phyloP scores from a whole-genome alignment of 2,797 vertebrate species.

The Phalloptychus januarius region DNA sequence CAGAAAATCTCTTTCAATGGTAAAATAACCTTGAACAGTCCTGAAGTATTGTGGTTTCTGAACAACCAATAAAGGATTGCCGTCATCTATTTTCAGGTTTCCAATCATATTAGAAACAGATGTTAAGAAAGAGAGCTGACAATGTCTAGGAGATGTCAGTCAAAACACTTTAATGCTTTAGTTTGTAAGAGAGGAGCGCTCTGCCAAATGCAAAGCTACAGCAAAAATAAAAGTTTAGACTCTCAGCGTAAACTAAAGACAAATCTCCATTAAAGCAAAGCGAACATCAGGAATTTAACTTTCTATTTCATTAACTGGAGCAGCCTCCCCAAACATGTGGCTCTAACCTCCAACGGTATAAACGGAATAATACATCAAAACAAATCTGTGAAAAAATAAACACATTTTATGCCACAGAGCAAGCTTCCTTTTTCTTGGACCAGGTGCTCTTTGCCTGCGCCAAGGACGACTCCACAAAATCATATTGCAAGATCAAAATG shows the following conservation, averaged over 20 bases:
- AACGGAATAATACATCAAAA: conserved; percentile 33
- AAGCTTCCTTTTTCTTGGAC: conserved; percentile 39
- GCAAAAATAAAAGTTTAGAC: background rate
- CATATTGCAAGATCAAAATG: conserved; percentile 65
- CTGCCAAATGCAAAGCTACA: background rate
- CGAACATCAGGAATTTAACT: conserved; percentile 14
- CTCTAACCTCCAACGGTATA: conserved; percentile 20
- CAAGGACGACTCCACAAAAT: conserved; percentile 58
- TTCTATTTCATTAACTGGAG: conserved; percentile 24
- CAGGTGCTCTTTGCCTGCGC: conserved; percentile 36
- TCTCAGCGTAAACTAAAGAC: conserved; percentile 5
- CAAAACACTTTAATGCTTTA: background rate
- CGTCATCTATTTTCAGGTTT: background rate
- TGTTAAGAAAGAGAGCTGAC: background rate
- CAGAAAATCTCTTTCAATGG: too few species aligned
- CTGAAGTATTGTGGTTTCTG: background rate
- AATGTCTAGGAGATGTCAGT: background rate
- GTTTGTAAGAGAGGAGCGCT: too few species aligned
- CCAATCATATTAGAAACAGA: background rate
- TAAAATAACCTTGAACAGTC: background rate
- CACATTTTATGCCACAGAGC: conserved; percentile 19
- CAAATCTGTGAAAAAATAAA: conserved; percentile 34
- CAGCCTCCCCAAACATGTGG: conserved; percentile 28
- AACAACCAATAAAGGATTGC: background rate
- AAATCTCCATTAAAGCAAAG: conserved; percentile 11